Evolutionary conservation across 2,888 invertebrate genomes (phyloP), one percentile per base, ranked within the genome.

Genomic region (Lysandra bellargus): DNA sequence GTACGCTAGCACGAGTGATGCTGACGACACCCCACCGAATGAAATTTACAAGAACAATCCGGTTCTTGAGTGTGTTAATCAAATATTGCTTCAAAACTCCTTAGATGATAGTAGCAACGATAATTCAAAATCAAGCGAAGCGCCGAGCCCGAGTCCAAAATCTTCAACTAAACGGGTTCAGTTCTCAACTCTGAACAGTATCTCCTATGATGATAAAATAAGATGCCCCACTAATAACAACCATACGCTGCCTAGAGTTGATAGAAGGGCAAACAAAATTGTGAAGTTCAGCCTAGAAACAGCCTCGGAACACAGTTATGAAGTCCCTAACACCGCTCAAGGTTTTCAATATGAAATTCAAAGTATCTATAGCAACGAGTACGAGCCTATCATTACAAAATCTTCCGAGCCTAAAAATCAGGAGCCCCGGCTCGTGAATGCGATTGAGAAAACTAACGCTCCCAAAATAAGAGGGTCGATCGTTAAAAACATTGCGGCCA

Each of bases 51-150:
- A 96, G 88, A 97, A 97, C 83, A 98, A 98, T 90, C 98, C 98
- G 1, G 98, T 98, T 7, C 90, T 98, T 78, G 98, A 98, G 89
- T 98, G 98, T 86, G 97, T 98, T 83, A 98, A 98, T 92, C 98
- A 97, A 90, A 98, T 98, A 84, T 91, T 98, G 64, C 90, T 98
- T 53, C 97, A 97, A 84, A 97, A 98, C 87, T 96, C 96, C 33
- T 93, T 96, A 88, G 96, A 96, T 82, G 96, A 95, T 80, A 95
- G 94, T 83, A 94, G 93, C 81, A 93, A 93, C 83, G 94, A 94
- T 82, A 92, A 91, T 83, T 93, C 94, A 9, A 92, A 93, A 84
- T 92, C 92, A 69, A 94, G 94, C 83, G 93, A 95, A 87, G 85
- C 92, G 75, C 92, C 93, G 30, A 94, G 94, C 82, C 95, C 95